phyloP scores from a whole-genome alignment of 2,888 invertebrate species.

The Sinodicranocentrus sp. region DNA sequence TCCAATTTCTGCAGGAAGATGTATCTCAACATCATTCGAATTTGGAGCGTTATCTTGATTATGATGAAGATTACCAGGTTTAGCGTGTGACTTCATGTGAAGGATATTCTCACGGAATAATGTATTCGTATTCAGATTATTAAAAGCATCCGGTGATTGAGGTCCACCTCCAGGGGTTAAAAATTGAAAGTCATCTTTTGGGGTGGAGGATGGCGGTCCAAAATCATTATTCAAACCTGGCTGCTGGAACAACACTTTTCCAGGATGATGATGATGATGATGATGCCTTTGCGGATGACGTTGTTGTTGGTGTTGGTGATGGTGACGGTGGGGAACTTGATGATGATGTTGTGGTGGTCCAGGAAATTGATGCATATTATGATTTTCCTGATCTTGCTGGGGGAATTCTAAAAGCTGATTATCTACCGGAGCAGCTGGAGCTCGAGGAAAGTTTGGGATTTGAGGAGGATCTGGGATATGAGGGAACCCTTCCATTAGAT shows the following conservation, averaged over 20 bases:
- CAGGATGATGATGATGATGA: conserved; percentile 3
- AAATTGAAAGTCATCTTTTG: conserved; percentile 29
- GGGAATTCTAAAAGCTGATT: conserved; percentile 42
- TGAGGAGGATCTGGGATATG: conserved; percentile 58
- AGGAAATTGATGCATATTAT: neutral
- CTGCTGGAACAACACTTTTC: conserved; percentile 2
- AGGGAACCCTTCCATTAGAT: conserved; percentile 55
- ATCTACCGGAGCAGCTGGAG: conserved; percentile 11
- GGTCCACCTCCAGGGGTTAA: conserved; percentile 10
- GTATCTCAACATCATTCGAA: conserved; percentile 68
- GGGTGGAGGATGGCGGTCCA: conserved; percentile 21
- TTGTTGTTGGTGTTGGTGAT: conserved; percentile 22
- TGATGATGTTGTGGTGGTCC: neutral
- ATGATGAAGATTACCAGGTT: conserved; percentile 10
- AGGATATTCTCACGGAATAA: conserved; percentile 75
- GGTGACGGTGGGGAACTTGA: conserved; percentile 3
- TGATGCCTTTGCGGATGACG: conserved; percentile 13
- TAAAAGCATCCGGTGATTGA: conserved; percentile 12
- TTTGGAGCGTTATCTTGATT: neutral
- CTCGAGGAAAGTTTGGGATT: conserved; percentile 44
- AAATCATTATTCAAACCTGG: neutral
- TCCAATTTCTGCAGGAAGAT: conserved; percentile 71
- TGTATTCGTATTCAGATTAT: conserved; percentile 70
- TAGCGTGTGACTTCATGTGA: conserved; percentile 66
- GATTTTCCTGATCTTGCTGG: neutral